These are phyloP conservation scores for Thelaira solivaga DNA, from an alignment of 2,888 invertebrate species.

Conservation along the genomic window DNA sequence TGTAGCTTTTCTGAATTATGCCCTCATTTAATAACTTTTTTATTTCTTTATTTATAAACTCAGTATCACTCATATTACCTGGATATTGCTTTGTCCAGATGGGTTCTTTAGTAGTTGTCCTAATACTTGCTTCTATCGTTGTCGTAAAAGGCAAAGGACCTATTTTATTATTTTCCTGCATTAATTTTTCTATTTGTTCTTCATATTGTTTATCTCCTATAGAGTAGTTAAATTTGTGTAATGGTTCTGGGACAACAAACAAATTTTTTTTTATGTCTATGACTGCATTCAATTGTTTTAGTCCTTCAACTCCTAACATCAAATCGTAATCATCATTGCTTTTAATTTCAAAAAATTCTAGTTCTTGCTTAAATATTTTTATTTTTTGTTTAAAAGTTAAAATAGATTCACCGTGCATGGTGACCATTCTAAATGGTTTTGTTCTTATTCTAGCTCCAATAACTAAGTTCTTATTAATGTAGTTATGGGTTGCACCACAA, in stretches of 20 bases:
- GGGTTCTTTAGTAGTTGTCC: neutral
- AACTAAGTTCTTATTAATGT: neutral
- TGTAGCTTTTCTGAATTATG: conserved; percentile 3
- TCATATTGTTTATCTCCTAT: neutral
- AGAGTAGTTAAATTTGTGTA: conserved; percentile 7
- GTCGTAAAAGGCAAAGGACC: conserved; percentile 15
- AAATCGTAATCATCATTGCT: neutral
- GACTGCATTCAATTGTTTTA: neutral
- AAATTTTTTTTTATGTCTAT: conserved; percentile 8
- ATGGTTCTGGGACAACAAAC: neutral
- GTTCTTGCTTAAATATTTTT: neutral
- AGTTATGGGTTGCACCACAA: neutral
- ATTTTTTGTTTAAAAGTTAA: neutral
- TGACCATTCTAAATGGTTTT: neutral
- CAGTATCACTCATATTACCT: neutral
- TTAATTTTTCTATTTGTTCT: neutral
- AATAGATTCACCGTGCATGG: neutral
- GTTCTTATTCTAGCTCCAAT: neutral
- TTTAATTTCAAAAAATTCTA: neutral
- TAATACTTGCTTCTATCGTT: conserved; percentile 5
- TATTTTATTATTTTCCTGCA: neutral
- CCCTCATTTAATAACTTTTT: conserved; percentile 13
- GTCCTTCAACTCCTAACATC: neutral
- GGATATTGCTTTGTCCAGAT: conserved; percentile 11
- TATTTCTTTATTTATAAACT: conserved; percentile 17